These are phyloP conservation scores for Antitype chi DNA, from an alignment of 2,888 invertebrate genomes.

Conservation along the genomic window DNA sequence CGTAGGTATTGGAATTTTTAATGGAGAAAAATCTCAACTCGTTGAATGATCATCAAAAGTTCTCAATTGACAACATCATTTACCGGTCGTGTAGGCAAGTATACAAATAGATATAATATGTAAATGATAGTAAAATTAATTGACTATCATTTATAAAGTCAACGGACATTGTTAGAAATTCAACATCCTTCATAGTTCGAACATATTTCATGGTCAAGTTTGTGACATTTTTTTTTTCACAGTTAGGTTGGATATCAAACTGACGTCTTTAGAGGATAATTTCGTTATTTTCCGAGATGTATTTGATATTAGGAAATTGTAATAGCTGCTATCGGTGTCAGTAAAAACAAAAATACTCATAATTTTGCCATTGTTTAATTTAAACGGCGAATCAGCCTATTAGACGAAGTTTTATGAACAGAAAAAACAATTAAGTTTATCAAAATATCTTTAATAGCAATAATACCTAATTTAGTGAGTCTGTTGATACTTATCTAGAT, in stretches of 20 bases:
- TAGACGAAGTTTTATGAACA: constrained; percentile 46
- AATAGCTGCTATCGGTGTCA: constrained; percentile 1
- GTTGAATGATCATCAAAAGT: constrained; percentile 14
- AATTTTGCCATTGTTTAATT: constrained; percentile 47
- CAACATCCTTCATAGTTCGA: constrained; percentile 31
- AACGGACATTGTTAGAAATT: constrained; percentile 13
- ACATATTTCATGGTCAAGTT: constrained; percentile 2
- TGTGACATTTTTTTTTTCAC: not conserved
- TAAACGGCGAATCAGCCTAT: constrained; percentile 38
- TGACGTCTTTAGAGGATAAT: not conserved
- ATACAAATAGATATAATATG: constrained; percentile 28
- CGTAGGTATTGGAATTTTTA: not conserved
- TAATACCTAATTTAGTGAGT: constrained; percentile 62
- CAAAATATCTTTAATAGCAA: constrained; percentile 56
- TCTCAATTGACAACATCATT: constrained; percentile 32
- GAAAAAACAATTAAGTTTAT: constrained; percentile 63
- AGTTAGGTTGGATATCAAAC: not conserved
- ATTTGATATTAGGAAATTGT: not conserved
- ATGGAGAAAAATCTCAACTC: constrained; percentile 1
- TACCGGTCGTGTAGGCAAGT: not conserved
- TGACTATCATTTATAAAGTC: constrained; percentile 27
- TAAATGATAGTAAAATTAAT: constrained; percentile 45
- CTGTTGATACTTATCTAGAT: constrained; percentile 69
- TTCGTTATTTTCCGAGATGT: not conserved
- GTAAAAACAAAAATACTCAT: constrained; percentile 11